Percentiles rank a stretch among this genome's conserved stretches.
Conservation (phyloP, 2,113 vertebrate species). For the Calidris pygmaea region DNA sequence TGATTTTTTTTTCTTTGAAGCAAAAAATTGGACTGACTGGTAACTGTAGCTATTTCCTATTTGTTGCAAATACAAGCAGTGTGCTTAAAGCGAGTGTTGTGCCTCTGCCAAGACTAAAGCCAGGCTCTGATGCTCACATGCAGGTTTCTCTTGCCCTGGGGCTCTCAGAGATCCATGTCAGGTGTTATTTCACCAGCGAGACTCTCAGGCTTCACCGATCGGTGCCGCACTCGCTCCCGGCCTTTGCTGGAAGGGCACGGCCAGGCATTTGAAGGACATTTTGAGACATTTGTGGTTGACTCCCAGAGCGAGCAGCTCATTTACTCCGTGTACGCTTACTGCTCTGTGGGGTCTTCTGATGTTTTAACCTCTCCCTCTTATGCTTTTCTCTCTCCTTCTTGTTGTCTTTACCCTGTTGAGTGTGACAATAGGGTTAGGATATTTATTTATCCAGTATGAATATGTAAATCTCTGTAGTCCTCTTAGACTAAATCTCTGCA, state of each 20-base stretch:
- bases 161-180: background rate
- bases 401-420: background rate
- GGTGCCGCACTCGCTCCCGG: background rate
- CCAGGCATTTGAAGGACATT: background rate
- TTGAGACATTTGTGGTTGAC: background rate
- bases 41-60: background rate
- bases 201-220: background rate
- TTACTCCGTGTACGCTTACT: rapidly evolving
- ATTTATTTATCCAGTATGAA: background rate
- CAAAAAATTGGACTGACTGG: background rate
- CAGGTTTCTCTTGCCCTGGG: background rate
- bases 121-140: background rate
- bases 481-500: background rate
- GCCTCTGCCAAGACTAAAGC: background rate
- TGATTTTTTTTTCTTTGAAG: background rate
- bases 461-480: background rate
- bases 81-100: background rate
- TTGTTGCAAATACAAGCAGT: background rate
- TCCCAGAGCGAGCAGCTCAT: background rate
- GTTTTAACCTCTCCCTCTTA: background rate
- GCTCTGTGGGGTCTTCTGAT: background rate
- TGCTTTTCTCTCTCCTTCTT: background rate
- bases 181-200: background rate
- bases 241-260: background rate
- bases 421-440: background rate